These are phyloP conservation scores for Liasis olivaceus DNA, from an alignment of 2,797 vertebrate species.

Conservation along the genomic window DNA sequence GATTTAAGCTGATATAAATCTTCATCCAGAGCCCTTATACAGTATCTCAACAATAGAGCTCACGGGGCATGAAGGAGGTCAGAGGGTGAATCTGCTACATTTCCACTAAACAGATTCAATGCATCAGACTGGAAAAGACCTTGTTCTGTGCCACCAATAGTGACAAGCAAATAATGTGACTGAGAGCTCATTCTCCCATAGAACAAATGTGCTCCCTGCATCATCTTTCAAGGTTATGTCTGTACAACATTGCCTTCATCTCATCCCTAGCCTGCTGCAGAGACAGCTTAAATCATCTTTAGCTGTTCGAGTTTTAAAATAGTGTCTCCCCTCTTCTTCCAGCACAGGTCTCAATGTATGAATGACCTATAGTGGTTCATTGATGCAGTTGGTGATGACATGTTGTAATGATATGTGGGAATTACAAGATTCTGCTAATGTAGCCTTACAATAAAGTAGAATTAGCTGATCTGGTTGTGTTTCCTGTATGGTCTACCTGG, in stretches of 20 bases:
- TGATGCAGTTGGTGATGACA: not conserved
- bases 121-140: not conserved
- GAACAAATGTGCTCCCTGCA: not conserved
- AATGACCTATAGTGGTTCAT: not conserved
- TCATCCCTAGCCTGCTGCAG: not conserved
- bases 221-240: not conserved
- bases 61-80: not conserved
- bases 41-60: not conserved
- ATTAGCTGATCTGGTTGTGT: too few relatives aligned
- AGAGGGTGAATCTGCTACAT: not conserved
- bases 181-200: not conserved
- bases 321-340: not conserved
- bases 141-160: not conserved
- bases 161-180: not conserved
- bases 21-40: not conserved
- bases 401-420: not conserved
- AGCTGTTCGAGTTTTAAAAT: not conserved
- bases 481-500: too few relatives aligned
- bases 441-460: too few relatives aligned
- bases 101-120: not conserved
- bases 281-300: not conserved
- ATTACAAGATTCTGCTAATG: too few relatives aligned
- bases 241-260: not conserved
- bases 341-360: not conserved
- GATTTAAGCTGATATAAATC: not conserved